Conservation (phyloP, 2,797 vertebrate species). For the Prunella strophiata region DNA sequence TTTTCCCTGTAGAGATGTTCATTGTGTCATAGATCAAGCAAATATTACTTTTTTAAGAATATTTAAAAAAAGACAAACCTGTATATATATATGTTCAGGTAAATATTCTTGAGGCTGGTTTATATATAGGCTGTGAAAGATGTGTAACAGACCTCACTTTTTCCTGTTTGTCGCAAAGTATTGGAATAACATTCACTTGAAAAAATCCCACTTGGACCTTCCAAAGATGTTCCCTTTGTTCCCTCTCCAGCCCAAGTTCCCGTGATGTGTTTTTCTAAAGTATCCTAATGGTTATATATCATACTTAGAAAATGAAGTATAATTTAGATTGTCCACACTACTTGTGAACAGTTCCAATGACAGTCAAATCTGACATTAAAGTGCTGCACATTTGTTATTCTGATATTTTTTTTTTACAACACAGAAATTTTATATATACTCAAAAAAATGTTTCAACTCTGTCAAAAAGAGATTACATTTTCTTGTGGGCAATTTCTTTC, state of each 20-base stretch:
- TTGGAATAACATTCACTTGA: conserved; percentile 60
- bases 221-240: conserved; percentile 59
- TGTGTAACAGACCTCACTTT: conserved; percentile 47
- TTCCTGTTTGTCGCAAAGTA: conserved; percentile 37
- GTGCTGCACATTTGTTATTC: conserved; percentile 72
- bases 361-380: conserved; percentile 69
- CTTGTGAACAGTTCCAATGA: conserved; percentile 71
- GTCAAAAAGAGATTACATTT: neutral
- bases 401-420: conserved; percentile 14
- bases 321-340: conserved; percentile 63
- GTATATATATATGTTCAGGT: conserved; percentile 56
- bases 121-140: conserved; percentile 45
- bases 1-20: conserved; percentile 59
- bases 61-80: neutral
- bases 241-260: conserved; percentile 45
- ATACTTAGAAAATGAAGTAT: conserved; percentile 65
- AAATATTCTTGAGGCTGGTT: conserved; percentile 49
- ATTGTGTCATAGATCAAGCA: conserved; percentile 69
- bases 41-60: conserved; percentile 70
- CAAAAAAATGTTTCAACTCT: neutral
- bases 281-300: conserved; percentile 62
- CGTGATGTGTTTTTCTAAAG: conserved; percentile 68
- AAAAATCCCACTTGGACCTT: conserved; percentile 44
- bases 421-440: conserved; percentile 23
- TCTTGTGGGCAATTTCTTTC: neutral